Evolutionary conservation across 2,113 vertebrate genomes (phyloP), one percentile per base, ranked within the genome.

Genomic region (Cynoglossus semilaevis): DNA sequence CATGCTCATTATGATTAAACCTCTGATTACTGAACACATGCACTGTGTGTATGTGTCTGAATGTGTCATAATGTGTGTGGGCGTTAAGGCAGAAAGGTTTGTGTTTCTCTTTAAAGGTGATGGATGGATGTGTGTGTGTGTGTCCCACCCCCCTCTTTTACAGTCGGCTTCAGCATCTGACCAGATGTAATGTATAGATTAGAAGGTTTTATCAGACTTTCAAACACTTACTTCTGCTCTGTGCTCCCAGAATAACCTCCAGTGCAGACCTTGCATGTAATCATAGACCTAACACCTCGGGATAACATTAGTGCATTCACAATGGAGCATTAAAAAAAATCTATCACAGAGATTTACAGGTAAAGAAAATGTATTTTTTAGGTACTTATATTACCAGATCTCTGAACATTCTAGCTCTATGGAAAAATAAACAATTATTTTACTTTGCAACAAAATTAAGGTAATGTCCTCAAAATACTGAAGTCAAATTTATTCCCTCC

Each of bases 181-280:
- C 79, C 79, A 82, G 79, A 86, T 85, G 82, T 87, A 73, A 79
- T 76, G 63, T 64, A 47, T 80, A 85, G 85, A 84, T 84, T 84
- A 82, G 84, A 85, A 73, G 69, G 72, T 80, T 81, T 84, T 74
- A 85, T 72, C 72, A 60, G 66, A 80, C 70, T 58, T 47, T 62
- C 48, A 51, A 35, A 63, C 61, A 70, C 51, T 58, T 66, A 35
- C 54, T 54, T 51, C 57, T 58, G 59, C 35, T 64, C 8, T 60
- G 56, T 61, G 16, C 22, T 59, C 58, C 22, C 16, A 18, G 11
- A 45, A 63, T 53, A 76, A 50, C 50, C 61, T 66, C 72, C 43
- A 16, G 42, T 37, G 42, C n/a, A 35, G 7, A 58, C 40, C 60
- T 45, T 53, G 34, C 22, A 56, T 62, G 57, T 75, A 71, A 53